Evolutionary conservation across 2,888 invertebrate species (phyloP).

Genomic region (Torymus aiolomorphi): DNA sequence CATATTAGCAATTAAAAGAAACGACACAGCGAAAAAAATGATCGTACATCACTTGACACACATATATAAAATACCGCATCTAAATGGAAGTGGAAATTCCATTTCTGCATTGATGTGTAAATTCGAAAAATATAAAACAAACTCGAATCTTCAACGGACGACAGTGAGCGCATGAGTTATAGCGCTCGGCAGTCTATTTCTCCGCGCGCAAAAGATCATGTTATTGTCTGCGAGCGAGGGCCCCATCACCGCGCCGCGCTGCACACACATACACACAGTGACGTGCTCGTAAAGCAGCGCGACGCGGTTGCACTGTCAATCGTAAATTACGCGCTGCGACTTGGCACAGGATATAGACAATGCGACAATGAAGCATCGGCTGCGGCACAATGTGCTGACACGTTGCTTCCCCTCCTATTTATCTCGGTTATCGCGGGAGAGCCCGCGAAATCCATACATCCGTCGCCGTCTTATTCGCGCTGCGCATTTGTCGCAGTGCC

Average conservation of each 20-base stretch:
- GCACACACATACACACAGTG: neutral
- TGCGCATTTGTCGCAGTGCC: neutral
- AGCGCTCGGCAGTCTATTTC: too few relatives aligned
- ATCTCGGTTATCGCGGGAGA: slow-evolving; percentile 40
- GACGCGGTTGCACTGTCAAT: slow-evolving; percentile 16
- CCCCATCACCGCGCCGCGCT: too few relatives aligned
- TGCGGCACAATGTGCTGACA: slow-evolving; percentile 52
- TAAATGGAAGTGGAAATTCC: neutral
- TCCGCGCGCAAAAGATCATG: too few relatives aligned
- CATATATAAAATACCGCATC: too few relatives aligned
- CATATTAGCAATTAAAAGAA: too few relatives aligned
- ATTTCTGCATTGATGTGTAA: neutral
- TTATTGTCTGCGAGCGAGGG: too few relatives aligned
- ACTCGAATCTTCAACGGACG: too few relatives aligned
- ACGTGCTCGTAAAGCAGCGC: slow-evolving; percentile 35
- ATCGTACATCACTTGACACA: too few relatives aligned
- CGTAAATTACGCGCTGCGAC: slow-evolving; percentile 41
- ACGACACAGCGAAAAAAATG: too few relatives aligned
- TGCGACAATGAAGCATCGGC: slow-evolving; percentile 55
- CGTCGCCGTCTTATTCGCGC: neutral
- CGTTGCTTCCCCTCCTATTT: slow-evolving; percentile 46
- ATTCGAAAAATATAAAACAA: slow-evolving; percentile 13
- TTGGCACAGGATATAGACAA: slow-evolving; percentile 31
- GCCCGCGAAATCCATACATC: slow-evolving; percentile 18
- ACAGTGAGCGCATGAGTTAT: too few relatives aligned